Base-by-base conservation (phyloP, 2,797 vertebrate species). In the Intellagama lesueurii region DNA sequence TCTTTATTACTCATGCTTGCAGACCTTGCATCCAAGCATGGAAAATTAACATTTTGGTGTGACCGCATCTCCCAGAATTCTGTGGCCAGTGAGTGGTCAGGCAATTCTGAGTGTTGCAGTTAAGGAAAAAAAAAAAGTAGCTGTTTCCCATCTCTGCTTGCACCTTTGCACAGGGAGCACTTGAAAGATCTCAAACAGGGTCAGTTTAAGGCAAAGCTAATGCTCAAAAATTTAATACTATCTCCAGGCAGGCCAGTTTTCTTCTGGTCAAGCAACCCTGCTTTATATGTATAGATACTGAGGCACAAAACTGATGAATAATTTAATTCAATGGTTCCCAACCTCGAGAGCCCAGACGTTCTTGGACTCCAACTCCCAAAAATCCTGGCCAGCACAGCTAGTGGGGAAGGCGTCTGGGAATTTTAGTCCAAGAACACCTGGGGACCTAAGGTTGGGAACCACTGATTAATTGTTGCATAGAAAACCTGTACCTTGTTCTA, bases 1-100 rank as follows among this genome's bases (percentile, higher is more conserved):
- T 91, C 17, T 87, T 81, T 91, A 87, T 90, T 79, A 49, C 44
- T 79, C 89, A 89, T 88, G 56, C 12, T 14, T 56, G 52, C 52
- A 56, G 6, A 83, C 47, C 44, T 72, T 81, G n/a, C 76, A 73
- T 47, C 30, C 4, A 5, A 3, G 40, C 64, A 89, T 19, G 19
- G 32, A 81, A 64, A 64, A 64, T 64, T 64, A 14, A 17, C 60
- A 64, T 64, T 64, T 64, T 64, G 52, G 52, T 14, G 12, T 4
- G 19, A 64, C 17, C 17, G 14, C 60, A 64, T 64, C 60, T 64
- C 60, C 60, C 60, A 64, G 60, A 64, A 64, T 64, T 64, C 17
- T 11, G 12, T 64, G 60, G 60, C 60, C 60, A 64, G 17, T 64
- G 17, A 64, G 17, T 64, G 17, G 60, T 11, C 60, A 17, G 17